These are phyloP conservation scores for Pithys albifrons DNA, from an alignment of 2,113 vertebrate species.

Conservation along the genomic window DNA sequence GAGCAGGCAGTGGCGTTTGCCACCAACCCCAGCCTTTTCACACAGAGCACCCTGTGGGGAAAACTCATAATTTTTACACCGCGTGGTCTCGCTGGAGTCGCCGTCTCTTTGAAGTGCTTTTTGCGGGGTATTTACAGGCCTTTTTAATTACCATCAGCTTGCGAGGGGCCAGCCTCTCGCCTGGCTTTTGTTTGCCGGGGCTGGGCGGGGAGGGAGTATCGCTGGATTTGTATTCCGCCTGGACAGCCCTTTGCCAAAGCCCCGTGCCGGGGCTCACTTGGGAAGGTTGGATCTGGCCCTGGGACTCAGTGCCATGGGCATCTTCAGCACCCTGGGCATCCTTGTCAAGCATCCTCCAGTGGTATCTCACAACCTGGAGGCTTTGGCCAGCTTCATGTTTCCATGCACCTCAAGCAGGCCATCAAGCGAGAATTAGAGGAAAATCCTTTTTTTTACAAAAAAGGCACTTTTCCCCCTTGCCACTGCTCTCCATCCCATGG, in stretches of 20 bases:
- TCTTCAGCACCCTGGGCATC: not conserved
- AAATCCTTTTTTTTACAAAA: not conserved
- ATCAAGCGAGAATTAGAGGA: not conserved
- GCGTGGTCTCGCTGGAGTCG: slow-evolving; percentile 70
- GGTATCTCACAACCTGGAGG: rapidly evolving
- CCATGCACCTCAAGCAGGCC: not conserved
- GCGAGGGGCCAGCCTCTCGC: slow-evolving; percentile 75
- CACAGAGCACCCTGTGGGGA: slow-evolving; percentile 76
- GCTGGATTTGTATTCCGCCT: not conserved
- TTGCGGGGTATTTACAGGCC: slow-evolving; percentile 81
- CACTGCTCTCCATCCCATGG: not conserved
- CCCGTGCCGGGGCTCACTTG: rapidly evolving
- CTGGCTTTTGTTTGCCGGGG: slow-evolving; percentile 77
- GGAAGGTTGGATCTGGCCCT: not conserved
- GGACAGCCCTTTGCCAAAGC: not conserved
- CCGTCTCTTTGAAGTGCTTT: slow-evolving; percentile 83
- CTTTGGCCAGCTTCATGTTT: not conserved
- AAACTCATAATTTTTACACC: slow-evolving; percentile 82
- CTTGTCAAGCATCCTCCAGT: not conserved
- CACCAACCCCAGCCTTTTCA: slow-evolving; percentile 69
- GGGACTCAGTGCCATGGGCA: rapidly evolving
- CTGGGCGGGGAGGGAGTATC: slow-evolving; percentile 40
- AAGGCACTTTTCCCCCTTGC: rapidly evolving
- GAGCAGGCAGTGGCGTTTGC: slow-evolving; percentile 39
- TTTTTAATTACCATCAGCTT: slow-evolving; percentile 85